Base-by-base conservation (phyloP, 2,113 vertebrate genomes). In the Castor canadensis region DNA sequence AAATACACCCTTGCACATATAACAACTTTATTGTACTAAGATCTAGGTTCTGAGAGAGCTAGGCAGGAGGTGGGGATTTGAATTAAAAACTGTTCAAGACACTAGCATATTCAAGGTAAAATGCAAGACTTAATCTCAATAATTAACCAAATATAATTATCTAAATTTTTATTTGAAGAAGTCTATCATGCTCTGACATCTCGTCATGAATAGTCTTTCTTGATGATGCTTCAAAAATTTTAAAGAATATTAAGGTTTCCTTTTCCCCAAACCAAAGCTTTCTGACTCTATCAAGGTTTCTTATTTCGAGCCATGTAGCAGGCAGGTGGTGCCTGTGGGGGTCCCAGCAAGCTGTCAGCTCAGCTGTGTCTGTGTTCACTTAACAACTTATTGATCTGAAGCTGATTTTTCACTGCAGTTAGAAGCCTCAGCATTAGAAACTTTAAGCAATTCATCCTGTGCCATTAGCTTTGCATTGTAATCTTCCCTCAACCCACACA, bases 81-180 rank as follows among this genome's bases (percentile, higher is more conserved):
- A 80, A 66, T 84, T 64, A 12, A 84, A 95, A 83, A 52, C 45
- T 43, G 38, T 80, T n/a, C n/a, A n/a, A n/a, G n/a, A 47, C 38
- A 67, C 60, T 83, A 64, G 20, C 15, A 62, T 76, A n/a, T 15
- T 96, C 40, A 87, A 92, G 24, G n/a, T 67, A 90, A 87, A 82
- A 84, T 83, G 24, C 3, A 3, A 93, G 40, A 43, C 22, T 71
- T 88, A 64, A 47, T 76, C 9, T 60, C 4, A 88, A 19, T 43
- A 82, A 92, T 81, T 73, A 75, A 71, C 30, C 32, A 75, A 60
- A 67, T 49, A 22, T 75, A 71, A 75, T 87, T 72, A 47, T 81
- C 40, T 81, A 52, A 43, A 67, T 62, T 82, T 77, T 82, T 11
- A 30, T 96, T 69, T 32, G 67, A 88, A 67, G 17, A 80, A 85